Conservation (phyloP, 53 echinoderm and acorn worm species). For the Paracentrotus lividus region DNA sequence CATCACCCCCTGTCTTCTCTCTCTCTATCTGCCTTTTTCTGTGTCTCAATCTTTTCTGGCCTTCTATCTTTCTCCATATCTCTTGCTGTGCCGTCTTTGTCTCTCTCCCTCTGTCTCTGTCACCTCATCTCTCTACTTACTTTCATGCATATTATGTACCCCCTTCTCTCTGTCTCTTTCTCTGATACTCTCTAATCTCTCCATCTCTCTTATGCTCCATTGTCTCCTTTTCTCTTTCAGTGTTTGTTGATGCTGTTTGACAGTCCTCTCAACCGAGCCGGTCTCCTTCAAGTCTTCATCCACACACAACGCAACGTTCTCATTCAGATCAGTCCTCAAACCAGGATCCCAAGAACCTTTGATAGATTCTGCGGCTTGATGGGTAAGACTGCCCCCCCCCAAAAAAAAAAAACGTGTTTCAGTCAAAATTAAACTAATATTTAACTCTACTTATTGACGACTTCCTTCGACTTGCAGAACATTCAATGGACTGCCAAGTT, state of each 20-base stretch:
- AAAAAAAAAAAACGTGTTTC: no score
- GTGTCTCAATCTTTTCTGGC: background rate
- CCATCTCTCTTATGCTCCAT: background rate
- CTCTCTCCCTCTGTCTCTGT: background rate
- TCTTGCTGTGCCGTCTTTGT: background rate
- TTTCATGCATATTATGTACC: no score
- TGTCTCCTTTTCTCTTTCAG: conserved; percentile 57
- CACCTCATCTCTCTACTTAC: background rate
- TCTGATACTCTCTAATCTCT: background rate
- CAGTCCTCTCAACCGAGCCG: conserved; percentile 98
- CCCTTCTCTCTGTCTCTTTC: background rate
- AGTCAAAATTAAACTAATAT: no score
- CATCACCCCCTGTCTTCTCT: background rate
- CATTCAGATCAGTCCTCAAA: conserved; percentile 98
- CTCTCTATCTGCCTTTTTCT: background rate
- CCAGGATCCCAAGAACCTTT: conserved; percentile 97
- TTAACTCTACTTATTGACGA: no score
- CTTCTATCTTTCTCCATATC: background rate
- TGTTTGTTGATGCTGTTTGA: conserved; percentile 98
- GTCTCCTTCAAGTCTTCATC: conserved; percentile 95
- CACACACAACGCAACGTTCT: conserved; percentile 95
- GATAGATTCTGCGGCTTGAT: conserved; percentile 97
- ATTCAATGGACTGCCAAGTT: no score
- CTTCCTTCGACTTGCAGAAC: no score
- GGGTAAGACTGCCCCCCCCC: no score